Conservation (phyloP, 2,888 invertebrate genomes). For the Julus scanicus region DNA sequence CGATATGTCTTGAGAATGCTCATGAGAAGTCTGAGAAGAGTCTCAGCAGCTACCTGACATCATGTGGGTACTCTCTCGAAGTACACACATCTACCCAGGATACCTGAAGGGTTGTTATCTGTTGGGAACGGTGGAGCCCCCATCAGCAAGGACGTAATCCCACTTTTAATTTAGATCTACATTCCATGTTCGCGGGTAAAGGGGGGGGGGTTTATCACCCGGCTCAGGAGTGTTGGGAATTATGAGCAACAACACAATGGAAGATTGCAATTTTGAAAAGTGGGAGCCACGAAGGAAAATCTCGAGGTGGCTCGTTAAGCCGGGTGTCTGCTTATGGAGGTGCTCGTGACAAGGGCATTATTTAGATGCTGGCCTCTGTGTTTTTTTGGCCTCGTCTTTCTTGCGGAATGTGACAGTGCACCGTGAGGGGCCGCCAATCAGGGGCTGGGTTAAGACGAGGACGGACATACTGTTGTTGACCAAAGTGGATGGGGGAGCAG, state of each 20-base stretch:
- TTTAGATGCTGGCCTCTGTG: constrained; percentile 40
- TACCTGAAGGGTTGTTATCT: not conserved
- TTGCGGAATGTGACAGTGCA: constrained; percentile 52
- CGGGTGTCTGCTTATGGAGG: constrained; percentile 37
- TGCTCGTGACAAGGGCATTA: constrained; percentile 49
- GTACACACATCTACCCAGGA: not conserved
- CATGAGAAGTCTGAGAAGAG: not conserved
- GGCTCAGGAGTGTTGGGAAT: constrained; percentile 24
- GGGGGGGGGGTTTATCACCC: not conserved
- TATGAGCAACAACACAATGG: constrained; percentile 29
- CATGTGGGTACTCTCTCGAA: not conserved
- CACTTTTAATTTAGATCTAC: constrained; percentile 32
- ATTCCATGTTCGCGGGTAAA: not conserved
- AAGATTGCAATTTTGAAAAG: constrained; percentile 20
- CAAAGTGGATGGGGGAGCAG: constrained; percentile 18
- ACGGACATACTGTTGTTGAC: constrained; percentile 24
- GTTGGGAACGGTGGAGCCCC: not conserved
- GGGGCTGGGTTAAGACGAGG: constrained; percentile 39
- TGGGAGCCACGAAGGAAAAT: constrained; percentile 23
- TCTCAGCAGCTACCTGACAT: not conserved
- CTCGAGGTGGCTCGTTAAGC: constrained; percentile 36
- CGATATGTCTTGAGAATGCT: not conserved
- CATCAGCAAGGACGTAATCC: constrained; percentile 5
- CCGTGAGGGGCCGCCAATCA: constrained; percentile 47
- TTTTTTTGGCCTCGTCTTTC: constrained; percentile 50